Base-by-base conservation (phyloP, 2,113 vertebrate species). In the Erythrocercus mccallii region DNA sequence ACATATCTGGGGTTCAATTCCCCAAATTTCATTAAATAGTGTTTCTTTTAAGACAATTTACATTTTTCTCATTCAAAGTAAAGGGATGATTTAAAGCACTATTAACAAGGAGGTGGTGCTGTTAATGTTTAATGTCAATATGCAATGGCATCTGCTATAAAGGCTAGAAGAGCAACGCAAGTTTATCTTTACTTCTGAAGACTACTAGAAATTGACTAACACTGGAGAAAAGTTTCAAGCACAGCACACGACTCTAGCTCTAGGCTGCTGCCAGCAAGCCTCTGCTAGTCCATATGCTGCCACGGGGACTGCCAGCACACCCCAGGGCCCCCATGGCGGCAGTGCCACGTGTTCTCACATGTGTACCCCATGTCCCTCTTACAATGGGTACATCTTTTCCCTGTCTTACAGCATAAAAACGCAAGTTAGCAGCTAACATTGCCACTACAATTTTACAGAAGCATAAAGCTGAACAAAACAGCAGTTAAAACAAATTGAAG, bases 21-120 rank as follows among this genome's bases (percentile, higher is more conserved):
- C 91, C 92, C 81, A 11, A 47, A 66, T 44, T 90, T 88, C 94
- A 93, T 92, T 77, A 89, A 94, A 48, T 89, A 95, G 58, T 69
- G 82, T 77, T 97, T 93, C 95, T 93, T 94, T 65, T 51, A 90
- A 93, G 82, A 97, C 94, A 44, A 66, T 70, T 95, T 93, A 94
- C 94, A 96, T 72, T 94, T 85, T 92, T 96, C 66, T 90, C 50
- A 61, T 84, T 94, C 81, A 30, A 95, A 95, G 84, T 68, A 95
- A 92, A 90, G 94, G 96, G 96, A 96, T 94, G 92, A 96, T 15
- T 92, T 97, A 94, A 97, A 95, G 92, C 95, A 96, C 10, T 96
- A 92, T 94, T 96, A 95, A 96, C 95, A 97, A 97, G 56, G 72
- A 96, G 51, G 60, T 91, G 94, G 94, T 95, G 94, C 95, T 40